Base-by-base conservation (phyloP, 1,140 invertebrate genomes). In the Aphaenogaster floridana region DNA sequence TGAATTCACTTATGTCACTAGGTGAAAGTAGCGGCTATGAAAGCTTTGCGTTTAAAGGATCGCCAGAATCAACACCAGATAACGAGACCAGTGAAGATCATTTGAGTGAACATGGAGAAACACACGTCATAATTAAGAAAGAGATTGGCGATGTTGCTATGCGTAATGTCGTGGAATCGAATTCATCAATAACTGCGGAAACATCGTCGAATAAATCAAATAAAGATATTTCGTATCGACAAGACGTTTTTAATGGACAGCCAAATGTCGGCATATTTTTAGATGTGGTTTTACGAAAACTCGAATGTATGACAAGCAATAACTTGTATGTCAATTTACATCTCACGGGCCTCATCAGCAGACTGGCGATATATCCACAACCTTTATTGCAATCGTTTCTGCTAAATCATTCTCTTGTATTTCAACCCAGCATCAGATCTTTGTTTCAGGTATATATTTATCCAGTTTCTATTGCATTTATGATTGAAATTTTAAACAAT, bases 391-490 rank as follows among this genome's bases (percentile, higher is more conserved):
- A 98, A 69, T 98, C 98, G 0, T 97, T 99, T 94, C 95, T 99
- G 45, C 96, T 99, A 13, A 98, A 98, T 93, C 97, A 98, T 86
- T 97, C 97, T 80, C 97, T 99, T 74, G 97, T 98, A 74, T 97
- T 99, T 91, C 98, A 99, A 93, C 98, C 98, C 3, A 98, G 98
- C 92, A 98, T 99, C 88, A 97, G 98, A 93, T 99, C 98, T 21
- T 96, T 99, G 72, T 97, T 98, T 95, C 98, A 99, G 96, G 98
- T 99, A 91, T 94, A 91, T 94, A 90, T 71, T 88, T 74, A n/a
- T 71, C 2, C 3, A 42, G 15, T 17, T 64, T 2, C n/a, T 39
- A 5, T 68, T 17, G 36, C 34, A 34, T 36, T 72, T n/a, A 21
- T 66, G 42, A 34, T 42, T 59, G 2, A 42, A 45, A 54, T 50